These are phyloP conservation scores for Myrmecobius fasciatus DNA, from an alignment of 2,113 vertebrate genomes.

Conservation along the genomic window DNA sequence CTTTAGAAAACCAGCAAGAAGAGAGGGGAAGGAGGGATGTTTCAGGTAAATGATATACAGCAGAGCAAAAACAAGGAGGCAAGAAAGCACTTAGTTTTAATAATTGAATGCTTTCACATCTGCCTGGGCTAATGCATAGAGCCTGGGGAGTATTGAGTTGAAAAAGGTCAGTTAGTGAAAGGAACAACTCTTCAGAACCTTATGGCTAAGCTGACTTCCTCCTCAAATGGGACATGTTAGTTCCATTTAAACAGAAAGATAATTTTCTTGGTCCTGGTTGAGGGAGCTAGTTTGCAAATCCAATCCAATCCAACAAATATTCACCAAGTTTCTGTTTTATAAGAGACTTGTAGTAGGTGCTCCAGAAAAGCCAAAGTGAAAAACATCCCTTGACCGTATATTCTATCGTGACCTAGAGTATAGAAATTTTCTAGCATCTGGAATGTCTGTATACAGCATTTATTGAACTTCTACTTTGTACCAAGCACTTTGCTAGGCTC, in stretches of 20 bases:
- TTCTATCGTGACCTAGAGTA: not conserved
- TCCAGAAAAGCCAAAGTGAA: not conserved
- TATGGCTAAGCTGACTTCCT: not conserved
- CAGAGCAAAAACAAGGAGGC: not conserved
- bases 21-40: not conserved
- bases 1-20: not conserved
- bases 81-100: not conserved
- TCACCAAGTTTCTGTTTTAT: not conserved
- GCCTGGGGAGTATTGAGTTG: not conserved
- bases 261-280: not conserved
- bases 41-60: not conserved
- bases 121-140: not conserved
- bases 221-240: not conserved
- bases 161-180: not conserved
- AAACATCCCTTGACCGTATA: not conserved
- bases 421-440: not conserved
- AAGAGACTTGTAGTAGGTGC: not conserved
- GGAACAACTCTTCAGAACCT: not conserved
- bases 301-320: not conserved
- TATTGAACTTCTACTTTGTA: not conserved
- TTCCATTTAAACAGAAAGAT: not conserved
- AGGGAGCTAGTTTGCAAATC: not conserved
- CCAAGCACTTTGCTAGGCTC: not conserved
- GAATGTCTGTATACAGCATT: not conserved
- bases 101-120: not conserved